phyloP scores from a whole-genome alignment of 92 coral and sea anemone species.

The Galaxea fascicularis region DNA sequence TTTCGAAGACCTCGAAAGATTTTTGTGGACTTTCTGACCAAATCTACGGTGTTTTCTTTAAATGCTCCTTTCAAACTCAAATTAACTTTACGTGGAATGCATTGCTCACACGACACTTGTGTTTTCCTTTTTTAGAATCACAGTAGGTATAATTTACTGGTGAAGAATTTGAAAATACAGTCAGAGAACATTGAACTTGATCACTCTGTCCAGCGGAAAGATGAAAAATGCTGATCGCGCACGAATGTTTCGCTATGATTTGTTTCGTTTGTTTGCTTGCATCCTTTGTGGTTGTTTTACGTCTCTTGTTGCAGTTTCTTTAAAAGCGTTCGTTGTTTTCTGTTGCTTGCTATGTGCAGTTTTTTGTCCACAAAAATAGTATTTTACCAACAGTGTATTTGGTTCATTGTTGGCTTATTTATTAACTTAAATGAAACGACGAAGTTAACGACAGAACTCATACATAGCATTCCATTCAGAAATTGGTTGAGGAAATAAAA shows the following conservation, averaged over 20 bases:
- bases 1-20: not conserved
- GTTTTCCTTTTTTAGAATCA: too few species aligned
- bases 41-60: not conserved
- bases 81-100: too few species aligned
- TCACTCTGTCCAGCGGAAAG: too few species aligned
- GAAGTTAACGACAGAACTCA: slow-evolving; percentile 35
- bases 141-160: too few species aligned
- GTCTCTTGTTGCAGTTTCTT: not conserved
- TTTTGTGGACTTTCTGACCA: not conserved
- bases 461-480: slow-evolving; percentile 44
- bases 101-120: too few species aligned
- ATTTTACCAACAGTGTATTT: slow-evolving; percentile 20
- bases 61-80: too few species aligned
- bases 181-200: too few species aligned
- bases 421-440: slow-evolving; percentile 41
- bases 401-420: slow-evolving; percentile 47
- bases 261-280: too few species aligned
- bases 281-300: too few species aligned
- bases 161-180: too few species aligned
- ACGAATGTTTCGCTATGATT: too few species aligned
- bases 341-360: not conserved
- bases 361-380: slow-evolving; percentile 13
- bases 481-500: slow-evolving; percentile 38
- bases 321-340: slow-evolving; percentile 11
- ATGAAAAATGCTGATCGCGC: too few species aligned